These are phyloP conservation scores for Polypterus senegalus DNA, from an alignment of 2,113 vertebrate species.

Conservation along the genomic window DNA sequence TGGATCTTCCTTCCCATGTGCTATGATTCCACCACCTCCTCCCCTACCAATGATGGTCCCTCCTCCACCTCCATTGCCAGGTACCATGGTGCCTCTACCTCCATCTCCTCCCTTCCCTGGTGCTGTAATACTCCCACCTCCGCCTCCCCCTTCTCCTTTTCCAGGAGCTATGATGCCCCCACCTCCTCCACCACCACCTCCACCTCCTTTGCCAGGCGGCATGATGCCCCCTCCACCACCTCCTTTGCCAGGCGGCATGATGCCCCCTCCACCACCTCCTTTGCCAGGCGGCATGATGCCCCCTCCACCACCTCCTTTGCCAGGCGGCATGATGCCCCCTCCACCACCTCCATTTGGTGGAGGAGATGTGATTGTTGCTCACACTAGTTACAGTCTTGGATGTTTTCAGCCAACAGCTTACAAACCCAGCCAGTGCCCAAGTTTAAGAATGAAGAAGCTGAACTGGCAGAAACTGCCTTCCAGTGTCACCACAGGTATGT, in stretches of 20 bases:
- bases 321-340: slow-evolving; percentile 14
- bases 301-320: slow-evolving; percentile 15
- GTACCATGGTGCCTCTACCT: not conserved
- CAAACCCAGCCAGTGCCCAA: slow-evolving; percentile 52
- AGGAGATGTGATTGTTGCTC: slow-evolving; percentile 48
- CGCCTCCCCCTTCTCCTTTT: not conserved
- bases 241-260: slow-evolving; percentile 4
- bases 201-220: slow-evolving; percentile 27
- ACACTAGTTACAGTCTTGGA: slow-evolving; percentile 40
- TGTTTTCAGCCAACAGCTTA: slow-evolving; percentile 18
- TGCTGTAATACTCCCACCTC: not conserved
- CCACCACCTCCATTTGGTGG: slow-evolving; percentile 33
- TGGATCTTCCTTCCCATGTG: not conserved
- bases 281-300: slow-evolving; percentile 13
- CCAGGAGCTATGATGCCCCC: slow-evolving; percentile 16
- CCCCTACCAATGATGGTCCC: not conserved
- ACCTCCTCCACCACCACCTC: slow-evolving; percentile 11
- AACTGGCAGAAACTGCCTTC: slow-evolving; percentile 93
- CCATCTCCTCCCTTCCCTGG: slow-evolving; percentile 5
- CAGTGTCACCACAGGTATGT: slow-evolving; percentile 60
- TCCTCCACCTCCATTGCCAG: slow-evolving; percentile 7
- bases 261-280: slow-evolving; percentile 22
- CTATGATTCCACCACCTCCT: not conserved
- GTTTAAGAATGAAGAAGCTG: slow-evolving; percentile 87
- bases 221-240: slow-evolving; percentile 26